phyloP scores from a whole-genome alignment of 1,140 invertebrate genomes.

The Atta colombica region DNA sequence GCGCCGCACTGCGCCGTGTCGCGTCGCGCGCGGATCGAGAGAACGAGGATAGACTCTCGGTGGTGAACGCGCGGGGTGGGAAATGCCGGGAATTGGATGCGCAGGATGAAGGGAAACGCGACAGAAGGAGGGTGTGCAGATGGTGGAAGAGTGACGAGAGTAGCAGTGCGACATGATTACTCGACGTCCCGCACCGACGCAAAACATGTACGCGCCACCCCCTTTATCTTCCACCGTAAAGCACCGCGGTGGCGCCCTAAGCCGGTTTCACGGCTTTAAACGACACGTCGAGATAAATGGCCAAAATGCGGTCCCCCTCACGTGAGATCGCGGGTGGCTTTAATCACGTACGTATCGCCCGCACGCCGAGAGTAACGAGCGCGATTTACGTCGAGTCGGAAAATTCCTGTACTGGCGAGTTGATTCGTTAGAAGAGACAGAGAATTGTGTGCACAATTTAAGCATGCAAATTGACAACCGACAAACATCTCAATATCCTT shows the following conservation, averaged over 20 bases:
- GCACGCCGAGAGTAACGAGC: not conserved
- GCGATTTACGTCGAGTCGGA: not conserved
- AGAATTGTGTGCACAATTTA: not conserved
- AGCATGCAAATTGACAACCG: not conserved
- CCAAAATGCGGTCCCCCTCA: conserved; percentile 44
- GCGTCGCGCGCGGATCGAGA: not conserved
- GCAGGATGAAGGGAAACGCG: conserved; percentile 17
- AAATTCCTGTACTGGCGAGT: conserved; percentile 3
- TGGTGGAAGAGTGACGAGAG: conserved; percentile 54
- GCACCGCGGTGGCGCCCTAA: conserved; percentile 56
- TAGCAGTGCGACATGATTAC: conserved; percentile 68
- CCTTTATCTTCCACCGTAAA: conserved; percentile 68
- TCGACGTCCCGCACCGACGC: conserved; percentile 51
- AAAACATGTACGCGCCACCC: conserved; percentile 61
- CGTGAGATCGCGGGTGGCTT: conserved; percentile 45
- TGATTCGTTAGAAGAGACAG: not conserved
- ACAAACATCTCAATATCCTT: not conserved
- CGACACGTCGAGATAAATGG: conserved; percentile 70
- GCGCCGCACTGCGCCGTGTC: not conserved
- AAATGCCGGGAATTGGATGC: conserved; percentile 47
- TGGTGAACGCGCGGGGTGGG: not conserved
- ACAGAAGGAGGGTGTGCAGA: not conserved
- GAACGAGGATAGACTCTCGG: not conserved
- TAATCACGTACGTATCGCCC: conserved; percentile 60
- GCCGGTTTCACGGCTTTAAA: conserved; percentile 70